phyloP scores from a whole-genome alignment of 2,113 vertebrate genomes.

The Rhineura floridana region DNA sequence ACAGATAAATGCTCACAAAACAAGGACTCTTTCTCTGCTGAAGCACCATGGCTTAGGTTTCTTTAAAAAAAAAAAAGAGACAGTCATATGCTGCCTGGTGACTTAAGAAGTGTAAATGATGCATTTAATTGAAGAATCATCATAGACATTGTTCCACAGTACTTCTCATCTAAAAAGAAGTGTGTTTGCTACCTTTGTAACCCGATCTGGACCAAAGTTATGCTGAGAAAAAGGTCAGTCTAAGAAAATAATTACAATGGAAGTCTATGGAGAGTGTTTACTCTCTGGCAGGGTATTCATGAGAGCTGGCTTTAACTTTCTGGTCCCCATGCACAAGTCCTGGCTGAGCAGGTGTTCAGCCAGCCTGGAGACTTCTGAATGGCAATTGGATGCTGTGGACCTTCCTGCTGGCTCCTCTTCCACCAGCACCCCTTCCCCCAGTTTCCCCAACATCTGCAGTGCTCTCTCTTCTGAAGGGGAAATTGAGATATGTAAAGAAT shows the following conservation, averaged over 20 bases:
- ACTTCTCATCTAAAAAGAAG: neutral
- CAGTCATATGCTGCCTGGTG: conserved; percentile 55
- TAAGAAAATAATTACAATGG: too few species aligned
- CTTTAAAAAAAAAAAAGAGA: neutral
- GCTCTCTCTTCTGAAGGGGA: neutral
- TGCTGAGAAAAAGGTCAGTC: too few species aligned
- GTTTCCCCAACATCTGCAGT: neutral
- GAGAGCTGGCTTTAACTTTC: too few species aligned
- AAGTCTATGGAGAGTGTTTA: too few species aligned
- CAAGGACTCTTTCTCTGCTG: conserved; percentile 47
- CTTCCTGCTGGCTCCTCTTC: too few species aligned
- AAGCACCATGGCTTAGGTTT: conserved; percentile 56
- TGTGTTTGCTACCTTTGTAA: neutral
- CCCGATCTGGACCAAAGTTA: too few species aligned
- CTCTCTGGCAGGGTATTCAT: too few species aligned
- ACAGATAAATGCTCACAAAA: conserved; percentile 34
- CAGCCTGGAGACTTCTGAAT: too few species aligned
- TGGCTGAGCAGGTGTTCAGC: too few species aligned
- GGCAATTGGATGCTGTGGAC: too few species aligned
- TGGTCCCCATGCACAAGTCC: too few species aligned
- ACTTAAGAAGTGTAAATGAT: conserved; percentile 64
- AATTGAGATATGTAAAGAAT: neutral
- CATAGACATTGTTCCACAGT: neutral
- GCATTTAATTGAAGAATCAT: neutral
- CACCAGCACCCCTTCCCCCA: too few species aligned